Evolutionary conservation across 2,113 vertebrate genomes (phyloP).

Genomic region (Etheostoma cragini): DNA sequence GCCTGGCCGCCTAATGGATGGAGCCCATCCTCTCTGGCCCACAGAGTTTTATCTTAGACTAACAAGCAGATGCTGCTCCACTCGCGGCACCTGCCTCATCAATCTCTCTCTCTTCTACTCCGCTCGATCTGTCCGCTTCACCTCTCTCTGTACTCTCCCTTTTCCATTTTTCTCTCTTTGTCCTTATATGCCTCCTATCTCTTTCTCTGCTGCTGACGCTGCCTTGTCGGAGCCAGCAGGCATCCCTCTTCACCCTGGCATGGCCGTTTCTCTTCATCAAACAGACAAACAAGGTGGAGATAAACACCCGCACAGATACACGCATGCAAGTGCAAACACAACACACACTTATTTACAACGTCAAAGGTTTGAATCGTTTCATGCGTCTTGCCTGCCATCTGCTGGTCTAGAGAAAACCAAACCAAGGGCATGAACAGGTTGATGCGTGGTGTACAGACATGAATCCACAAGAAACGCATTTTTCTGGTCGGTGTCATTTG

Average conservation of each 20-base stretch:
- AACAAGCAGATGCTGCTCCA: slow-evolving; percentile 71
- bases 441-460: background rate
- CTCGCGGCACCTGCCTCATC: slow-evolving; percentile 56
- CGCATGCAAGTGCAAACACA: background rate
- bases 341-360: slow-evolving; percentile 12
- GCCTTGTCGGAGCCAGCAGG: slow-evolving; percentile 49
- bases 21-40: slow-evolving; percentile 61
- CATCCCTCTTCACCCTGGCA: slow-evolving; percentile 48
- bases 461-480: background rate
- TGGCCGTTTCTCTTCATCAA: slow-evolving; percentile 51
- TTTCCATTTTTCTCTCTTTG: slow-evolving; percentile 23
- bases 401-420: slow-evolving; percentile 44
- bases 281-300: slow-evolving; percentile 59
- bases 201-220: background rate
- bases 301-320: slow-evolving; percentile 28
- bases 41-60: slow-evolving; percentile 73
- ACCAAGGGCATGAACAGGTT: background rate
- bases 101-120: slow-evolving; percentile 52
- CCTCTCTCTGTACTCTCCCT: slow-evolving; percentile 35
- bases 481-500: background rate
- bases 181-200: slow-evolving; percentile 63
- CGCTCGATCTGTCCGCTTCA: slow-evolving; percentile 44
- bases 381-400: slow-evolving; percentile 66
- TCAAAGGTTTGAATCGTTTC: background rate
- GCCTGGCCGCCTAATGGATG: slow-evolving; percentile 70